Evolutionary conservation across 1,140 invertebrate genomes (phyloP), one percentile per base, ranked within the genome.

Genomic region (Sarcophaga bullata): DNA sequence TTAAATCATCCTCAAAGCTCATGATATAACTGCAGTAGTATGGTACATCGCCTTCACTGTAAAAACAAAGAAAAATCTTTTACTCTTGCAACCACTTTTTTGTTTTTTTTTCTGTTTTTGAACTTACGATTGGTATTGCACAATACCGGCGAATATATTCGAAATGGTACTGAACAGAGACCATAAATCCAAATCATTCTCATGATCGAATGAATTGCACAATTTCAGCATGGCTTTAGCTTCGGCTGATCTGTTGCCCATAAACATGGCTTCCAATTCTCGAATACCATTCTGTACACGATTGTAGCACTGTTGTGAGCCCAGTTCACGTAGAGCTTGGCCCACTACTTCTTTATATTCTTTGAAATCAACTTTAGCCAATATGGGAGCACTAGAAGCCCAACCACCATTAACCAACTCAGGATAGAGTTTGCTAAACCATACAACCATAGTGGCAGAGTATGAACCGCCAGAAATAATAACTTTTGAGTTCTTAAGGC

Each of bases 401-500:
- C 49, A 93, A 92, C 17, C 94, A 92, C 89, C 89, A 9, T 81
- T 76, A 47, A 94, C 93, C 0, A 95, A 90, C 86, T 96, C 93
- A 4, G 96, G 96, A 86, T 96, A 97, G 82, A 95, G 93, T 47
- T 94, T 90, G 83, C 95, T 92, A 73, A 94, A 92, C 95, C 95
- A 97, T 11, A 94, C 91, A 11, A 94, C 94, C 91, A 97, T 93
- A 37, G 92, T 93, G 81, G 94, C 96, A n/a, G 95, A 93, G 86
- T 97, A 97, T 8, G 95, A 96, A 46, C 95, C 95, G 25, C 96
- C 96, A 84, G 95, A 93, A n/a, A 93, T 91, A 75, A 95, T 85
- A 0, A 90, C 87, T 76, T 87, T 87, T 0, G 89, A 89, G 37
- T 87, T 78, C 72, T 85, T 85, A 62, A 93, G 85, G 15, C 88